Evolutionary conservation across 2,113 vertebrate species (phyloP).

Genomic region (Salvelinus namaycush): DNA sequence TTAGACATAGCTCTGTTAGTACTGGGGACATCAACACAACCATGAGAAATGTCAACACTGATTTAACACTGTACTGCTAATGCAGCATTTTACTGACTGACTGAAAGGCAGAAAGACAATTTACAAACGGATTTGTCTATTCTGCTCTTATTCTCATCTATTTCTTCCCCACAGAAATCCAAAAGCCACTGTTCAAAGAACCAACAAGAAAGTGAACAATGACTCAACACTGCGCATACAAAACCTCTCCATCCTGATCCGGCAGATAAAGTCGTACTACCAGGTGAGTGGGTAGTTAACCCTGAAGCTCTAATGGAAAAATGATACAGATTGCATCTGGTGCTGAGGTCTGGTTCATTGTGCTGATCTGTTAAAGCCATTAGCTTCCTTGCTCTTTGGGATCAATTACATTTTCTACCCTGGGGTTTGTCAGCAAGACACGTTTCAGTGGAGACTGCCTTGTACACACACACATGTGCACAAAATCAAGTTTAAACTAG

Average conservation of each 20-base stretch:
- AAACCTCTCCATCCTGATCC: conserved; percentile 91
- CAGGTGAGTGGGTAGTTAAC: conserved; percentile 80
- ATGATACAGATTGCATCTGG: neutral
- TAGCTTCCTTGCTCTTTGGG: neutral
- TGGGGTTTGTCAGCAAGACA: neutral
- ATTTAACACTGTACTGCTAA: conserved; percentile 18
- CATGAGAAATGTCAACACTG: conserved; percentile 14
- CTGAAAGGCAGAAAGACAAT: neutral
- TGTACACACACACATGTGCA: neutral
- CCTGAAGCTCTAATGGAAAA: neutral
- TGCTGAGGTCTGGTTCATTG: neutral
- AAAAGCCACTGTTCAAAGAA: conserved; percentile 86
- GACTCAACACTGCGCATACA: conserved; percentile 91
- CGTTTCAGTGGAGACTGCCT: conserved; percentile 8
- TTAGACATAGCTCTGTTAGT: neutral
- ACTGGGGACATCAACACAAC: neutral
- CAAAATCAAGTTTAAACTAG: neutral
- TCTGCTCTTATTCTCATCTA: neutral
- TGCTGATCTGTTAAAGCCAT: neutral
- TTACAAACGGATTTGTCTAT: neutral
- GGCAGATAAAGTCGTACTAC: conserved; percentile 93
- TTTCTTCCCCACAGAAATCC: conserved; percentile 81
- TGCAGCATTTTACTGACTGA: neutral
- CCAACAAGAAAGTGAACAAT: conserved; percentile 96
- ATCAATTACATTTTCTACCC: neutral